These are phyloP conservation scores for Hydropotes inermis DNA, from an alignment of 2,113 vertebrate genomes.

Conservation along the genomic window DNA sequence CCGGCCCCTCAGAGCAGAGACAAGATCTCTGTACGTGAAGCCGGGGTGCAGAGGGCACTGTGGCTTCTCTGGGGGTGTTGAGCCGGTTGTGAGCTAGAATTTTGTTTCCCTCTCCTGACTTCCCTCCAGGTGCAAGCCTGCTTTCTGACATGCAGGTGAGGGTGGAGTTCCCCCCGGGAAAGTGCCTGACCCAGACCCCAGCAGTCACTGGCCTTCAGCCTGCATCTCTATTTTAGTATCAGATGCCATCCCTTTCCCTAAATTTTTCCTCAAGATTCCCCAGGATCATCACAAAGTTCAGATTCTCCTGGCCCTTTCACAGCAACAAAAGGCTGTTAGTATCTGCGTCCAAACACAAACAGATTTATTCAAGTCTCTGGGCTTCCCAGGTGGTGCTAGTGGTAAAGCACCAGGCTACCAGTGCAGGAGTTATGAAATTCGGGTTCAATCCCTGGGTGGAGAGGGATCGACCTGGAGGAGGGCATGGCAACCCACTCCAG, in stretches of 20 bases:
- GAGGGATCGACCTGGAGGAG: background rate
- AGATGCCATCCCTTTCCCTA: background rate
- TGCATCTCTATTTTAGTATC: background rate
- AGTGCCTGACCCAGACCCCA: rapidly evolving
- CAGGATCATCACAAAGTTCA: background rate
- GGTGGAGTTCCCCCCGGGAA: background rate
- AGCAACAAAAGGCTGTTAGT: background rate
- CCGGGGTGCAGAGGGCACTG: background rate
- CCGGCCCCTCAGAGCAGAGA: too few relatives aligned
- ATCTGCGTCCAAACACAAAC: too few relatives aligned
- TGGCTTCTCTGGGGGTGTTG: rapidly evolving
- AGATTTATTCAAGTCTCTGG: background rate
- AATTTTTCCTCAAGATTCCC: background rate
- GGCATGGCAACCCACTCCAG: background rate
- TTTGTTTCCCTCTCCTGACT: background rate
- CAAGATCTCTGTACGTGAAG: rapidly evolving
- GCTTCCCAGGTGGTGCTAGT: background rate
- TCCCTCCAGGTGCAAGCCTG: background rate
- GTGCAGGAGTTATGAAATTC: background rate
- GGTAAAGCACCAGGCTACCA: background rate
- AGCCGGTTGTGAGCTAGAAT: background rate
- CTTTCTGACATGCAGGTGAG: rapidly evolving
- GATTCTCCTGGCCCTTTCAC: background rate
- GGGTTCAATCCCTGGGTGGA: background rate
- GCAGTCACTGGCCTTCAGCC: rapidly evolving